A percentile compares a stretch with the other conserved stretches of the same genome.
These are phyloP conservation scores for Drymodes brunneopygia DNA, from an alignment of 2,113 vertebrate genomes.

Conservation along the genomic window DNA sequence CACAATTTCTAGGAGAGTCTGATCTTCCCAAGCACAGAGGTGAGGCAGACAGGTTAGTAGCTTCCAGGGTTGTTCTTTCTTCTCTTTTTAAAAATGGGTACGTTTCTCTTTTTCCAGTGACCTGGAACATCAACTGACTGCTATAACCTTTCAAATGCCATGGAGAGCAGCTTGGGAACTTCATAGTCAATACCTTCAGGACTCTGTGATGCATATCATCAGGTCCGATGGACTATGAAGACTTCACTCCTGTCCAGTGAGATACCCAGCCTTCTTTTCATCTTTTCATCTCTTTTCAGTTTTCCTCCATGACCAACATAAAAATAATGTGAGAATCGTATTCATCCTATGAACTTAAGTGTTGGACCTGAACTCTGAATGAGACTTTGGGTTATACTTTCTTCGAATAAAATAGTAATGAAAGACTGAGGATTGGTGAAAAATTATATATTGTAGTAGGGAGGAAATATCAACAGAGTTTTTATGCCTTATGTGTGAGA, in stretches of 20 bases:
- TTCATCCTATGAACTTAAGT: neutral
- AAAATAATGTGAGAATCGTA: neutral
- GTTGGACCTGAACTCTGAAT: neutral
- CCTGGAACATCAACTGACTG: neutral
- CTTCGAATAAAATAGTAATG: neutral
- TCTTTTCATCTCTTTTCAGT: neutral
- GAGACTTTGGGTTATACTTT: neutral
- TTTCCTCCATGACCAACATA: neutral
- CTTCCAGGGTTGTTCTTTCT: neutral
- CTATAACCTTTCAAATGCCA: neutral
- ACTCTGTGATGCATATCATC: neutral
- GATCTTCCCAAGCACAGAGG: neutral
- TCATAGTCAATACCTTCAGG: neutral
- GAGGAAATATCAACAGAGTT: neutral
- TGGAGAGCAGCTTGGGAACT: neutral
- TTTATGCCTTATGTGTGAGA: neutral
- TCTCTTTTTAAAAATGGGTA: neutral
- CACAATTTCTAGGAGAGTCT: neutral
- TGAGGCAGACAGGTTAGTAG: neutral
- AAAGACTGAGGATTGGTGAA: neutral
- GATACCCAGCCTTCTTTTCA: neutral
- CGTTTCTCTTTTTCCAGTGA: accelerated
- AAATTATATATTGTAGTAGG: neutral
- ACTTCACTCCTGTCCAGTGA: neutral
- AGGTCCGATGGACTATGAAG: neutral